Conservation (phyloP, 1,140 invertebrate species). For the Heliconius himera region DNA sequence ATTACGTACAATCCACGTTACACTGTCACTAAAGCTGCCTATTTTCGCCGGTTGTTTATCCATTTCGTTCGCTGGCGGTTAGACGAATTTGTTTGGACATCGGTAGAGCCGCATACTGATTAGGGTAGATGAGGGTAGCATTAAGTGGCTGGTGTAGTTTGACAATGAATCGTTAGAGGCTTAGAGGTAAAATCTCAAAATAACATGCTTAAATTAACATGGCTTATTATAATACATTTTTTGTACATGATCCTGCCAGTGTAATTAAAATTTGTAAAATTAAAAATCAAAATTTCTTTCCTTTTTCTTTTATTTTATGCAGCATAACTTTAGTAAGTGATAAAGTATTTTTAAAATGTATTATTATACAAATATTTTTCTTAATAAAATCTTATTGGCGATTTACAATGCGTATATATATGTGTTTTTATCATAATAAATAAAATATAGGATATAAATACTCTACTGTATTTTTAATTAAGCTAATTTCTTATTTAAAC, state of each 20-base stretch:
- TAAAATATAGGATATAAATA: too few species aligned
- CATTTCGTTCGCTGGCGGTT: slow-evolving; percentile 15
- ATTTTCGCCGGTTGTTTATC: slow-evolving; percentile 23
- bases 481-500: background rate
- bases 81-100: slow-evolving; percentile 19
- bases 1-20: background rate
- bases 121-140: slow-evolving; percentile 19
- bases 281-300: too few species aligned
- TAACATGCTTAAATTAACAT: slow-evolving; percentile 8
- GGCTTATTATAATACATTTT: background rate
- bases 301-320: too few species aligned
- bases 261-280: too few species aligned
- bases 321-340: too few species aligned
- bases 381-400: too few species aligned
- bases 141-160: slow-evolving; percentile 8
- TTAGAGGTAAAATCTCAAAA: background rate
- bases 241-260: too few species aligned
- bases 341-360: too few species aligned
- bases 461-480: too few species aligned
- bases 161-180: background rate
- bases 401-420: too few species aligned
- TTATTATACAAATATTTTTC: too few species aligned
- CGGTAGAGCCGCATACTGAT: slow-evolving; percentile 23
- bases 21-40: background rate
- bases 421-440: too few species aligned